Evolutionary conservation across 2,113 vertebrate species (phyloP).

Genomic region (Cinclus mexicanus): DNA sequence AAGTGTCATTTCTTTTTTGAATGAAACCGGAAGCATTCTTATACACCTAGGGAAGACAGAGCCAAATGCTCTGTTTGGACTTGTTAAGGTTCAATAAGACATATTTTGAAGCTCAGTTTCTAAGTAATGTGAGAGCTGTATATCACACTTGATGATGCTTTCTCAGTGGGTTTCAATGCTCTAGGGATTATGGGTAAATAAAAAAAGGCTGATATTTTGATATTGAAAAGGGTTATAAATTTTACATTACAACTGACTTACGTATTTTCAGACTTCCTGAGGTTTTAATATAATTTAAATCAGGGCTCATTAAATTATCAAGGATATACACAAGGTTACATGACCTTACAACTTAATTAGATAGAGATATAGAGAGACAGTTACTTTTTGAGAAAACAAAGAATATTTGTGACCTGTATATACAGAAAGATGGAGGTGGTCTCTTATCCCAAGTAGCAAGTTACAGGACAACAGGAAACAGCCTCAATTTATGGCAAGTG

Average conservation of each 20-base stretch:
- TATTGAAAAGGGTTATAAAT: not conserved
- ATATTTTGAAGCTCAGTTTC: slow-evolving; percentile 1
- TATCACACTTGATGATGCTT: not conserved
- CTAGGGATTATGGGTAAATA: not conserved
- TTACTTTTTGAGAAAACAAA: not conserved
- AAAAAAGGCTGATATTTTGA: not conserved
- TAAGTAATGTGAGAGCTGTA: slow-evolving; percentile 4
- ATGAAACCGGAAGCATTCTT: not conserved
- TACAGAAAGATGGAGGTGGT: not conserved
- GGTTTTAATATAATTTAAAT: not conserved
- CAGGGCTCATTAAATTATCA: not conserved
- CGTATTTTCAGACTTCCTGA: not conserved
- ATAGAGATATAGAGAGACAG: not conserved
- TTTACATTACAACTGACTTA: not conserved
- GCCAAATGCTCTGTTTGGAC: not conserved
- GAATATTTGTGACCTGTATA: not conserved
- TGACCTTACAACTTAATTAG: not conserved
- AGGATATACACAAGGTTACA: not conserved
- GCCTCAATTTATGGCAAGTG: not conserved
- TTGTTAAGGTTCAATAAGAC: not conserved
- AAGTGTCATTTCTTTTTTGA: not conserved
- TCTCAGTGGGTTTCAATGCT: not conserved
- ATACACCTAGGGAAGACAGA: not conserved
- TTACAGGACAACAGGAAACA: not conserved
- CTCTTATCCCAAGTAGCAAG: not conserved